phyloP scores from a whole-genome alignment of 2,113 vertebrate species.

The Agapornis roseicollis region DNA sequence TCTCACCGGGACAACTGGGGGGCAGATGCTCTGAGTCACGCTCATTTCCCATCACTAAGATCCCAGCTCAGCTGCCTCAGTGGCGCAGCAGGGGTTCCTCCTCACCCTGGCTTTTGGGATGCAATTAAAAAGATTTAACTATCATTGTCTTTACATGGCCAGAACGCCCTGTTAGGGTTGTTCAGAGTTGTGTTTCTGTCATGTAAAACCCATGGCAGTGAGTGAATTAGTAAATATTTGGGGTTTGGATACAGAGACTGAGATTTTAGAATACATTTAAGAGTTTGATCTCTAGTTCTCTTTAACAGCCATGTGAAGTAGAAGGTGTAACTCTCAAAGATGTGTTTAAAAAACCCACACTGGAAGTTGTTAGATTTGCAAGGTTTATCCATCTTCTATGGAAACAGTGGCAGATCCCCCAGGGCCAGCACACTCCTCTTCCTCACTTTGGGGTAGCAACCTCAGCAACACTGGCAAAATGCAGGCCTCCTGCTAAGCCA shows the following conservation, averaged over 20 bases:
- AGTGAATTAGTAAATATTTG: not conserved
- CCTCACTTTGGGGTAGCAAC: not conserved
- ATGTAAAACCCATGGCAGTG: not conserved
- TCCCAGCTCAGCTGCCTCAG: not conserved
- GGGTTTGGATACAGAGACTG: not conserved
- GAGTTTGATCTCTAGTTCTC: not conserved
- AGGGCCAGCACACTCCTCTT: not conserved
- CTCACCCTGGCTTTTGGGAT: not conserved
- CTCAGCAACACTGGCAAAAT: not conserved
- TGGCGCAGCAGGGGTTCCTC: not conserved
- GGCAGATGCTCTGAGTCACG: not conserved
- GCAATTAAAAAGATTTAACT: not conserved
- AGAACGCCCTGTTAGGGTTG: not conserved
- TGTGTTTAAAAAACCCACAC: not conserved
- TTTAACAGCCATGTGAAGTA: not conserved
- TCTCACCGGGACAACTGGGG: rapidly evolving
- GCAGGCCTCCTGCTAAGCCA: not conserved
- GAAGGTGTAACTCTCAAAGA: not conserved
- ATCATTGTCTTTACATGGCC: not conserved
- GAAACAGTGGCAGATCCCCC: not conserved
- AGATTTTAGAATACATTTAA: not conserved
- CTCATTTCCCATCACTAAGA: not conserved
- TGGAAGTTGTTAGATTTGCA: not conserved
- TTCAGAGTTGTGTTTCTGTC: not conserved
- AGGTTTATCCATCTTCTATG: not conserved